phyloP scores from a whole-genome alignment of 2,113 vertebrate genomes.

The Onychostoma macrolepis region DNA sequence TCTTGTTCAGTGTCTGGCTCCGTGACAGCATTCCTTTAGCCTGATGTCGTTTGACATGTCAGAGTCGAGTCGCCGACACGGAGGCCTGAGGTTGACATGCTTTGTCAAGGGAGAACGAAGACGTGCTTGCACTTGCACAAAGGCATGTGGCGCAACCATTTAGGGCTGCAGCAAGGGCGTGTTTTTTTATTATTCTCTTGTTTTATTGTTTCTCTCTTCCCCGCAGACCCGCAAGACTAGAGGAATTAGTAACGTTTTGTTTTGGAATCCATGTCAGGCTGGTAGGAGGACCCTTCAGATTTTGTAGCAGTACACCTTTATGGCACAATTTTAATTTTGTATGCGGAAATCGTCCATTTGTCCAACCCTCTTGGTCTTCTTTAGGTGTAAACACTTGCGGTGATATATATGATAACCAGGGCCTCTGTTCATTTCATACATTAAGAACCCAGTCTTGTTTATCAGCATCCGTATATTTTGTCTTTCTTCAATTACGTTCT shows the following conservation, averaged over 20 bases:
- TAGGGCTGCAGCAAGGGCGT: constrained; percentile 28
- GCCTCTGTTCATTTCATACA: too few relatives aligned
- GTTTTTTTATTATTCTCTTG: constrained; percentile 55
- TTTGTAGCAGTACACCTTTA: too few relatives aligned
- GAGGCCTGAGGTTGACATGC: constrained; percentile 61
- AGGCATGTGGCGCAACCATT: constrained; percentile 66
- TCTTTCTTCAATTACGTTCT: too few relatives aligned
- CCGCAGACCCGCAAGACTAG: constrained; percentile 54
- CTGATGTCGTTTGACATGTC: constrained; percentile 66
- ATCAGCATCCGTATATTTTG: too few relatives aligned
- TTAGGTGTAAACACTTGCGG: too few relatives aligned
- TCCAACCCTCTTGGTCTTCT: too few relatives aligned
- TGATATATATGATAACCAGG: too few relatives aligned
- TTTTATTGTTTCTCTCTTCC: constrained; percentile 66
- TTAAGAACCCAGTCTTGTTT: too few relatives aligned
- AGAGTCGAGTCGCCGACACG: constrained; percentile 47
- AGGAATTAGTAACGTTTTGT: constrained; percentile 60
- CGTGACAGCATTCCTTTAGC: constrained; percentile 45
- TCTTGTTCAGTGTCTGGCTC: not conserved
- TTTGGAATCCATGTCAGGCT: constrained; percentile 63
- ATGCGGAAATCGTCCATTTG: too few relatives aligned
- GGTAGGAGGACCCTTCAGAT: too few relatives aligned
- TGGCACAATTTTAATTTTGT: too few relatives aligned
- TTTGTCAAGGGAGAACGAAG: constrained; percentile 54
- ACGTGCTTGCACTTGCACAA: constrained; percentile 67